These are phyloP conservation scores for Microchrysa polita DNA, from an alignment of 2,888 invertebrate genomes.

Conservation along the genomic window DNA sequence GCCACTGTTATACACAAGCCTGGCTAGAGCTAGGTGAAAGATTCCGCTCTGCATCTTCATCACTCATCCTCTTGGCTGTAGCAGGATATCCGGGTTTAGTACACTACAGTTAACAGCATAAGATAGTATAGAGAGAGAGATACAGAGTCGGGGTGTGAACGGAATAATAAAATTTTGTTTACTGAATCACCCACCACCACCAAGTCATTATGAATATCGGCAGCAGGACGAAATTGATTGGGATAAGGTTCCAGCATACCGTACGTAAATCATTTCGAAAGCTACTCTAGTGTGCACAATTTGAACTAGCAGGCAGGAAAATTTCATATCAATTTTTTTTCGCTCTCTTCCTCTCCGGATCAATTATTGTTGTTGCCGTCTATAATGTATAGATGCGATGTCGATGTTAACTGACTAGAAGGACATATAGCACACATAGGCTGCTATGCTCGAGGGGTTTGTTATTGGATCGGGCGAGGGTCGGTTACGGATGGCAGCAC, in stretches of 20 bases:
- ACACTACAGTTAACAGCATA: slow-evolving; percentile 17
- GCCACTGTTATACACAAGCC: too few species aligned
- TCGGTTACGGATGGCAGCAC: neutral
- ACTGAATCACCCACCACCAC: slow-evolving; percentile 33
- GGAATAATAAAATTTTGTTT: slow-evolving; percentile 44
- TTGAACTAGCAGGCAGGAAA: slow-evolving; percentile 40
- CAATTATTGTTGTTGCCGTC: slow-evolving; percentile 4
- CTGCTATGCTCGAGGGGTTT: neutral
- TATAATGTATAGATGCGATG: too few species aligned
- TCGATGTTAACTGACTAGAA: too few species aligned
- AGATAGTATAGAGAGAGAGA: too few species aligned
- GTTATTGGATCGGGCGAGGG: neutral
- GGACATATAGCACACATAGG: neutral
- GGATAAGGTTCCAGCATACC: slow-evolving; percentile 32
- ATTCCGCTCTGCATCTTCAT: neutral
- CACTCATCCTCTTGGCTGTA: neutral
- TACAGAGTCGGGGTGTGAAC: slow-evolving; percentile 26
- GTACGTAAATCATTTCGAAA: slow-evolving; percentile 40
- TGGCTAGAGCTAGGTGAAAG: too few species aligned
- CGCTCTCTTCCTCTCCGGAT: too few species aligned
- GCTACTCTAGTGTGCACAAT: slow-evolving; percentile 37
- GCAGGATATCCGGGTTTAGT: neutral
- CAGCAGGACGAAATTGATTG: slow-evolving; percentile 32
- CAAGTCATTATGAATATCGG: slow-evolving; percentile 39
- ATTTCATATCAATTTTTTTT: slow-evolving; percentile 36